Evolutionary conservation across 1,140 invertebrate genomes (phyloP).

Genomic region (Chionoecetes opilio): DNA sequence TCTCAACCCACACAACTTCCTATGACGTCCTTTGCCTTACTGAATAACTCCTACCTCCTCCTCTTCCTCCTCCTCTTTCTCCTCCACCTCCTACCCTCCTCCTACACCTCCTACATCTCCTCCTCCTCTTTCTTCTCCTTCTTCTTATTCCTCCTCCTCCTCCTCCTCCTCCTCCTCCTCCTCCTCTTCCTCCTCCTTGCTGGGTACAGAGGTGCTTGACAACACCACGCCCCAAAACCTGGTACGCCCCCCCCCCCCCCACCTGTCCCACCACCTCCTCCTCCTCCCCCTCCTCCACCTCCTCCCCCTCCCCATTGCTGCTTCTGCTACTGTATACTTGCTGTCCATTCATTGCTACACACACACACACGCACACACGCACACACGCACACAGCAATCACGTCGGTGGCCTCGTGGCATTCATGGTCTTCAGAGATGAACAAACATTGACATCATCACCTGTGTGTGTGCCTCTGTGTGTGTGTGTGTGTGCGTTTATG

Average conservation of each 20-base stretch:
- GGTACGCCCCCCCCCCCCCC: not conserved
- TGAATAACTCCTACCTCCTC: too few relatives aligned
- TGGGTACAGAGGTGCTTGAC: not conserved
- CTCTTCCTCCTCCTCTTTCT: too few relatives aligned
- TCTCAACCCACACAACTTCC: not conserved
- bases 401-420: too few relatives aligned
- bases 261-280: not conserved
- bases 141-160: too few relatives aligned
- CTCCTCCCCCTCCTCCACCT: not conserved
- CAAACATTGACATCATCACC: too few relatives aligned
- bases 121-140: too few relatives aligned
- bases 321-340: not conserved
- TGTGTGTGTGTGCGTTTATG: too few relatives aligned
- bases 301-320: not conserved
- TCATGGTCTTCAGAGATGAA: too few relatives aligned
- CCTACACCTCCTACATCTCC: too few relatives aligned
- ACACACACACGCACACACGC: not conserved
- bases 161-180: not conserved
- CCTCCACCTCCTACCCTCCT: too few relatives aligned
- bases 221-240: not conserved
- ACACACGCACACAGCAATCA: too few relatives aligned
- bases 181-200: not conserved
- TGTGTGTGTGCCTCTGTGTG: too few relatives aligned
- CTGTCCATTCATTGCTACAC: not conserved
- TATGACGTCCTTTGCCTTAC: not conserved